Evolutionary conservation across 2,888 invertebrate genomes (phyloP).

Genomic region (Andrena minutula): DNA sequence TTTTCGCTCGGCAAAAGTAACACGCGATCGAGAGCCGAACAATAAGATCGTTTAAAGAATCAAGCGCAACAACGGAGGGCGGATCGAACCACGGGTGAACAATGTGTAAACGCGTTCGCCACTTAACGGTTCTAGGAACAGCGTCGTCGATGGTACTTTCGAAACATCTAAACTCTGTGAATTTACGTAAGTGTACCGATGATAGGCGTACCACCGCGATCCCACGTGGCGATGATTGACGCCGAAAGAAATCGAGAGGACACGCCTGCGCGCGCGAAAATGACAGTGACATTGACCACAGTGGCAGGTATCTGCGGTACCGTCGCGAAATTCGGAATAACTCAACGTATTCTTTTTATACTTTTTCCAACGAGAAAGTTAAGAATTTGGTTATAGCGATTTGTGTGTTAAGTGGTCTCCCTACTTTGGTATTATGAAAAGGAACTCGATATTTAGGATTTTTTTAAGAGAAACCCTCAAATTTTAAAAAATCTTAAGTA

Average conservation of each 20-base stretch:
- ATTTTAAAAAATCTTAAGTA: too few species aligned
- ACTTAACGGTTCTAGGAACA: conserved; percentile 61
- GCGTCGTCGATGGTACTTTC: conserved; percentile 64
- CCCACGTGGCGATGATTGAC: conserved; percentile 40
- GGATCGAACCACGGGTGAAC: conserved; percentile 60
- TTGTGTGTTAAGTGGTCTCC: too few species aligned
- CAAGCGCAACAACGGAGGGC: conserved; percentile 66
- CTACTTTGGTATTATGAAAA: too few species aligned
- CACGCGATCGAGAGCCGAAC: conserved; percentile 62
- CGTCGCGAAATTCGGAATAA: not conserved
- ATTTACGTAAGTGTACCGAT: conserved; percentile 59
- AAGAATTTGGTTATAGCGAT: too few species aligned
- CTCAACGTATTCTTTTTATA: too few species aligned
- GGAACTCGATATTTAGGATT: too few species aligned
- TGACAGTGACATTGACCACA: conserved; percentile 54
- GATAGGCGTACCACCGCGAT: conserved; percentile 57
- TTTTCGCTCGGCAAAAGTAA: conserved; percentile 60
- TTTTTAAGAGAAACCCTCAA: too few species aligned
- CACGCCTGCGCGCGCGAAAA: conserved; percentile 48
- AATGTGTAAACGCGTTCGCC: conserved; percentile 57
- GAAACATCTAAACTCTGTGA: conserved; percentile 57
- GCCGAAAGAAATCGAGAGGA: conserved; percentile 22
- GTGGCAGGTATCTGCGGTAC: not conserved
- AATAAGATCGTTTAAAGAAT: conserved; percentile 68
- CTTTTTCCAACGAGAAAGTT: too few species aligned